phyloP scores from a whole-genome alignment of 2,888 invertebrate genomes.

The Phyllotreta cruciferae region DNA sequence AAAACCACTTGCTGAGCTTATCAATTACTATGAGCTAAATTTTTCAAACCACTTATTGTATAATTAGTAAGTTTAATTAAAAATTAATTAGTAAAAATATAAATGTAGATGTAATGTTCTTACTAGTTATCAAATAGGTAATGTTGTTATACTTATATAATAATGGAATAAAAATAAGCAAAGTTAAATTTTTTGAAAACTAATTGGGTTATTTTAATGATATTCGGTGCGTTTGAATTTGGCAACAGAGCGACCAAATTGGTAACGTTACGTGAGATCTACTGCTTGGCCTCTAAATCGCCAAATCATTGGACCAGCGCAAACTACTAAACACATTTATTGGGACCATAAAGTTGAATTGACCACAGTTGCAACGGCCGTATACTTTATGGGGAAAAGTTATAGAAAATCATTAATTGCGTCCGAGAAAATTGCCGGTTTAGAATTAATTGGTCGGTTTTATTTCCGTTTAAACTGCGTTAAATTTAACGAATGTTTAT shows the following conservation, averaged over 20 bases:
- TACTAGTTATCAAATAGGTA: too few relatives aligned
- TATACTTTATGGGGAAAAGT: conserved; percentile 31
- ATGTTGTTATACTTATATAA: too few relatives aligned
- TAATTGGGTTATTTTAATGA: not conserved
- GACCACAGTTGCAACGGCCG: conserved; percentile 31
- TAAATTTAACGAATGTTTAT: too few relatives aligned
- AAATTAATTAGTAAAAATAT: too few relatives aligned
- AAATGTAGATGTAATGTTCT: too few relatives aligned
- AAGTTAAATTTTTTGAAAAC: too few relatives aligned
- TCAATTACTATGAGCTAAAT: too few relatives aligned
- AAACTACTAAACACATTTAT: conserved; percentile 35
- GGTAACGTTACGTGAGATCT: conserved; percentile 15
- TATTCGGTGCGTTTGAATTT: not conserved
- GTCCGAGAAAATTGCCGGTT: conserved; percentile 19
- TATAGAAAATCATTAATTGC: conserved; percentile 32
- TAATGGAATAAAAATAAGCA: too few relatives aligned
- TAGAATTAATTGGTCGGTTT: conserved; percentile 9
- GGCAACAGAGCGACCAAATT: conserved; percentile 27
- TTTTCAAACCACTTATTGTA: too few relatives aligned
- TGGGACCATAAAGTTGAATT: conserved; percentile 31
- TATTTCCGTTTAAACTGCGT: conserved; percentile 12
- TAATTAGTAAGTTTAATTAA: too few relatives aligned
- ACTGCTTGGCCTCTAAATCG: conserved; percentile 28
- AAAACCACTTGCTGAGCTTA: not conserved
- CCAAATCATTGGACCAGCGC: conserved; percentile 34